A percentile compares a stretch with the other conserved stretches of the same genome.
Evolutionary conservation across 92 coral and sea anemone genomes (phyloP).

Genomic region (Epizoanthus fatuus): DNA sequence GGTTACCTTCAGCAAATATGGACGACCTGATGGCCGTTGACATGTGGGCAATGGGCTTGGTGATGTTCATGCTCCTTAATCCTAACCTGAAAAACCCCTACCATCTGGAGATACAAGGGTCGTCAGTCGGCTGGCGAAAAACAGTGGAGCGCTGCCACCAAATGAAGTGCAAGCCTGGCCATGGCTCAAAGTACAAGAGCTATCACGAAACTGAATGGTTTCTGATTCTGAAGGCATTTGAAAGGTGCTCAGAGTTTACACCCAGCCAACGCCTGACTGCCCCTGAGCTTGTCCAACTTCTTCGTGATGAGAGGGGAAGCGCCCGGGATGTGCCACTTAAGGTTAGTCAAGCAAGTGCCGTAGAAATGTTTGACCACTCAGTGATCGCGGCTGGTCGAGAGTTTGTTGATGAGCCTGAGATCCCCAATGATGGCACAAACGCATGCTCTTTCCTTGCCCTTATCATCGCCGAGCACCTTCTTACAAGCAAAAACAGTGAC

Average conservation of each 20-base stretch:
- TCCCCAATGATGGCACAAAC: slow-evolving; percentile 68
- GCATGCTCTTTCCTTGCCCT: slow-evolving; percentile 67
- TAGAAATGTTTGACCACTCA: slow-evolving; percentile 29
- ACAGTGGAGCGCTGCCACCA: slow-evolving; percentile 41
- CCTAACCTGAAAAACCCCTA: slow-evolving; percentile 67
- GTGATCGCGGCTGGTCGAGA: not conserved
- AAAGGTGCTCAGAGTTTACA: slow-evolving; percentile 52
- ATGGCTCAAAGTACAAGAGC: slow-evolving; percentile 22
- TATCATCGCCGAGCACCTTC: slow-evolving; percentile 53
- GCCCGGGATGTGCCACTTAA: slow-evolving; percentile 52
- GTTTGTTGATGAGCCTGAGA: slow-evolving; percentile 45
- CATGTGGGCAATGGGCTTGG: slow-evolving; percentile 69
- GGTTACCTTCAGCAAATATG: slow-evolving; percentile 37
- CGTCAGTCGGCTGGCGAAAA: slow-evolving; percentile 1
- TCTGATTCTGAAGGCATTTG: slow-evolving; percentile 14
- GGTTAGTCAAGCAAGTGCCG: slow-evolving; percentile 73
- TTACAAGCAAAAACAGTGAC: slow-evolving; percentile 27
- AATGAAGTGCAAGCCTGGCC: slow-evolving; percentile 39
- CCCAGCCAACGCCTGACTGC: slow-evolving; percentile 34
- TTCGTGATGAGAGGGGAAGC: slow-evolving; percentile 9
- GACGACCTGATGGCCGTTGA: slow-evolving; percentile 54
- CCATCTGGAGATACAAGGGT: slow-evolving; percentile 43
- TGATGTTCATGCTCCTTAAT: slow-evolving; percentile 62
- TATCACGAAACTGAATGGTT: slow-evolving; percentile 70
- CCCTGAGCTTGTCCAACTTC: slow-evolving; percentile 14